Percentiles rank a stretch among this genome's conserved stretches.
These are phyloP conservation scores for Sorex fumeus DNA, from an alignment of 2,113 vertebrate species.

Conservation along the genomic window DNA sequence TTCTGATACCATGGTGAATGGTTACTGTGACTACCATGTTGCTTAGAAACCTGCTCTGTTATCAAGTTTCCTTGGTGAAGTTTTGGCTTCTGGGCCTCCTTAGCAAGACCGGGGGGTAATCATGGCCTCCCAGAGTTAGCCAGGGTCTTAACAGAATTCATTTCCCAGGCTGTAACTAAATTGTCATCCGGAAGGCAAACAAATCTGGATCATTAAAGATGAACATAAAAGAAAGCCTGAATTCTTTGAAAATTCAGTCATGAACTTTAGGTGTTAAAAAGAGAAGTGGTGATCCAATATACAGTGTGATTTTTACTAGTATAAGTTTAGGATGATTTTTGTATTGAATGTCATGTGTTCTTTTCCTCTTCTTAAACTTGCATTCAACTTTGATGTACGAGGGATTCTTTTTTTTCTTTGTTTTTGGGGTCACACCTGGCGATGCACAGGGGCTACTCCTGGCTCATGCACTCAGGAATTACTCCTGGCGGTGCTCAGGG, in stretches of 20 bases:
- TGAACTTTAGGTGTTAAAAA: background rate
- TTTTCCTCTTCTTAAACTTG: background rate
- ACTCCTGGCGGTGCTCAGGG: too few relatives aligned
- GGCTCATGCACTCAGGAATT: too few relatives aligned
- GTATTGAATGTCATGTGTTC: background rate
- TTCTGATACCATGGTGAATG: constrained; percentile 73
- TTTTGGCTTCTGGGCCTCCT: constrained; percentile 55
- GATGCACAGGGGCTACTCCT: too few relatives aligned
- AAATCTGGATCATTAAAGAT: constrained; percentile 45
- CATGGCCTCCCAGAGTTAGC: constrained; percentile 51
- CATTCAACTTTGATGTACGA: constrained; percentile 52
- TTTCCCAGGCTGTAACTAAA: constrained; percentile 71
- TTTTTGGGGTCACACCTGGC: too few relatives aligned
- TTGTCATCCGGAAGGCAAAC: constrained; percentile 66
- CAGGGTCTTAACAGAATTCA: constrained; percentile 37
- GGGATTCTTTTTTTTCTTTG: too few relatives aligned
- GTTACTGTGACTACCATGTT: constrained; percentile 80
- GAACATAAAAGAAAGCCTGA: constrained; percentile 15
- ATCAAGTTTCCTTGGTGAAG: constrained; percentile 72
- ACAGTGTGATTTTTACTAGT: constrained; percentile 7
- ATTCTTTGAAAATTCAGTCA: constrained; percentile 59
- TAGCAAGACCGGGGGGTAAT: constrained; percentile 25
- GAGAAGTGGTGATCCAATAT: constrained; percentile 4
- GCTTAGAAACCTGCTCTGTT: constrained; percentile 80
- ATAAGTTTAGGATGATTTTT: constrained; percentile 4